phyloP scores from a whole-genome alignment of 2,888 invertebrate genomes.

The Drosophila percnosoma region DNA sequence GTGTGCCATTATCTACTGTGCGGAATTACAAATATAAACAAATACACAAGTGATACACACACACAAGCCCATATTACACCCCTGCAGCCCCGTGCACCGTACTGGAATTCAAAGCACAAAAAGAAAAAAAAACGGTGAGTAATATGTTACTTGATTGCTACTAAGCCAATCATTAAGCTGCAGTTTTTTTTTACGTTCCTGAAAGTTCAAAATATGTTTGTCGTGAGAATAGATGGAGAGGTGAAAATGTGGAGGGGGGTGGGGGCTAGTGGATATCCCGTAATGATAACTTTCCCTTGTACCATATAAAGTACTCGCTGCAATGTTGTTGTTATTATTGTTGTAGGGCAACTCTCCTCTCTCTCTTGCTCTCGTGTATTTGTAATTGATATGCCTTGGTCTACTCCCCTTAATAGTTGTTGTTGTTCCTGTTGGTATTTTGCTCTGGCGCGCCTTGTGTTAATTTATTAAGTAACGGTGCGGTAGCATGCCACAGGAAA shows the following conservation, averaged over 20 bases:
- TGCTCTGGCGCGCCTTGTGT: conserved; percentile 37
- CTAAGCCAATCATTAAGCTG: conserved; percentile 61
- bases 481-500: conserved; percentile 39
- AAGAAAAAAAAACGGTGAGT: conserved; percentile 66
- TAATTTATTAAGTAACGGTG: conserved; percentile 45
- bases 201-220: conserved; percentile 7
- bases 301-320: conserved; percentile 31
- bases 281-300: conserved; percentile 57
- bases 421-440: conserved; percentile 3
- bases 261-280: conserved; percentile 7
- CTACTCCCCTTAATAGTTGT: conserved; percentile 44
- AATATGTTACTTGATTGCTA: conserved; percentile 51
- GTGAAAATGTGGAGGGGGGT: neutral
- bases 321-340: conserved; percentile 19
- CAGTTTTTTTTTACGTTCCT: conserved; percentile 31
- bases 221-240: neutral
- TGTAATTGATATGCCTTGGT: conserved; percentile 37
- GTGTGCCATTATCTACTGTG: conserved; percentile 30
- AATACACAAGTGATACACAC: conserved; percentile 38
- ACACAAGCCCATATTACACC: conserved; percentile 36
- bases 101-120: conserved; percentile 42
- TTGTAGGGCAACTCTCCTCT: conserved; percentile 25
- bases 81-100: conserved; percentile 29
- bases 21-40: conserved; percentile 46
- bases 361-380: conserved; percentile 1